Conservation (phyloP, 2,888 invertebrate species). For the Sphaerophoria rueppellii region DNA sequence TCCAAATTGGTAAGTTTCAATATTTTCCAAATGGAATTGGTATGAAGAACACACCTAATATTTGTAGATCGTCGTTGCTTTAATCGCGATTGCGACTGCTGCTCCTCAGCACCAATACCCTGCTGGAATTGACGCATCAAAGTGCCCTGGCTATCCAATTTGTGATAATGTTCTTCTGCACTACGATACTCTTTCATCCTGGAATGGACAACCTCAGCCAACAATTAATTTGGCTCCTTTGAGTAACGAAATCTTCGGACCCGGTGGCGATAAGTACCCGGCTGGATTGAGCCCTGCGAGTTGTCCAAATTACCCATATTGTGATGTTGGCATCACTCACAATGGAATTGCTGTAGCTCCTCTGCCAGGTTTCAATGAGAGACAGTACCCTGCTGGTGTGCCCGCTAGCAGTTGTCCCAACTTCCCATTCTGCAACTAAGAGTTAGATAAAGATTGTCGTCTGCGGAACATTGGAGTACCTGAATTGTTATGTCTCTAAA, state of each 20-base stretch:
- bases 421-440: constrained; percentile 82
- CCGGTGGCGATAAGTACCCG: constrained; percentile 82
- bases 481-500: no score
- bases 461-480: no score
- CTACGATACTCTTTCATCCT: constrained; percentile 78
- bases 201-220: constrained; percentile 76
- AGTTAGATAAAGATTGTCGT: neutral
- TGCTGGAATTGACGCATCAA: constrained; percentile 83
- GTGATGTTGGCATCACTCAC: constrained; percentile 80
- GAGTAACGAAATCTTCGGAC: constrained; percentile 73
- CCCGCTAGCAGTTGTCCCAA: constrained; percentile 82
- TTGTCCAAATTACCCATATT: constrained; percentile 84
- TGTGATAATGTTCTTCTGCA: constrained; percentile 83
- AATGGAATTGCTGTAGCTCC: constrained; percentile 80
- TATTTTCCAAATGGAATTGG: neutral
- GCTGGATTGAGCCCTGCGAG: constrained; percentile 83
- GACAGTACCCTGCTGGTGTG: constrained; percentile 83
- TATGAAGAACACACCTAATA: constrained; percentile 47
- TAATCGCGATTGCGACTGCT: constrained; percentile 79
- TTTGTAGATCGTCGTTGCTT: constrained; percentile 78
- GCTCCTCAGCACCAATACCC: constrained; percentile 82
- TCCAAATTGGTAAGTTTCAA: constrained; percentile 81
- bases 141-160: constrained; percentile 83
- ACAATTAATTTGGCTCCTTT: constrained; percentile 75
- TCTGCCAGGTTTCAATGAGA: constrained; percentile 82